Percentiles rank a stretch among this genome's conserved stretches.
phyloP scores from a whole-genome alignment of 2,797 vertebrate species.

The Cheirogaleus major region DNA sequence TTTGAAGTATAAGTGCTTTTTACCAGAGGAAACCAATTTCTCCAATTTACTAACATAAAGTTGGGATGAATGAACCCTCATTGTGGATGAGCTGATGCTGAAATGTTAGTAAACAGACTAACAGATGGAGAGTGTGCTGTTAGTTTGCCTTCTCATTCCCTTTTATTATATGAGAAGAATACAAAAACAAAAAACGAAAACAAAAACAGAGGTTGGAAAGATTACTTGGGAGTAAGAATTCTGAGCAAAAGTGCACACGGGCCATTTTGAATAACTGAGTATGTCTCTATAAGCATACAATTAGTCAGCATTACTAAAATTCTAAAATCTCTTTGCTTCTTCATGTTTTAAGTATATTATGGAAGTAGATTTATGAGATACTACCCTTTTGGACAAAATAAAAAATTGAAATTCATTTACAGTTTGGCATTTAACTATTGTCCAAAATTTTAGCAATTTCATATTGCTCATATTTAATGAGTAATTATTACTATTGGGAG shows the following conservation, averaged over 20 bases:
- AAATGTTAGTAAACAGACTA: conserved; percentile 1
- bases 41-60: conserved; percentile 63
- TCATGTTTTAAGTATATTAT: background rate
- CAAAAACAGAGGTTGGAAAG: background rate
- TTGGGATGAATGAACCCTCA: conserved; percentile 52
- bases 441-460: background rate
- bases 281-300: background rate
- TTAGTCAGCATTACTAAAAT: background rate
- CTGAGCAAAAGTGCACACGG: background rate
- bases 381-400: background rate
- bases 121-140: conserved; percentile 4
- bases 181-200: background rate
- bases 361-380: background rate
- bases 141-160: conserved; percentile 9
- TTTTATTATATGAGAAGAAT: conserved; percentile 16
- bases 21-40: conserved; percentile 72
- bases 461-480: background rate
- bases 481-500: background rate
- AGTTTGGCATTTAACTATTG: background rate
- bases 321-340: background rate
- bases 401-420: background rate
- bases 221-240: background rate
- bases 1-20: conserved; percentile 73
- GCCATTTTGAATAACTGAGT: conserved; percentile 3
- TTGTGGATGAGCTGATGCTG: background rate